These are phyloP conservation scores for Menidia menidia DNA, from an alignment of 2,797 vertebrate species.

Conservation along the genomic window DNA sequence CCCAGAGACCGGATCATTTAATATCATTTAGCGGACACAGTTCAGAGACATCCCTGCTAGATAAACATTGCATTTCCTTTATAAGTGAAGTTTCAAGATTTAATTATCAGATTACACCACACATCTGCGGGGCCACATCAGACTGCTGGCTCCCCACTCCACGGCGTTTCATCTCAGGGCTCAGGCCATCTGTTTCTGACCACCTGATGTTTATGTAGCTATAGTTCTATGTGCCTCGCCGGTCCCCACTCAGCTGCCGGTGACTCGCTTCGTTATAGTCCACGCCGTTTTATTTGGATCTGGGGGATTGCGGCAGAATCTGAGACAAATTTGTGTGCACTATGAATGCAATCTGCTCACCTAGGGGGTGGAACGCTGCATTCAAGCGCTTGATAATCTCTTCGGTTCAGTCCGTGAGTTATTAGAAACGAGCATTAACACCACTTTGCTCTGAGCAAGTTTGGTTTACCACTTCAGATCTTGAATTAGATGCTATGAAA, in stretches of 20 bases:
- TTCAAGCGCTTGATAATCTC: slow-evolving; percentile 2
- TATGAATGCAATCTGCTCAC: neutral
- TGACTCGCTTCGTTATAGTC: neutral
- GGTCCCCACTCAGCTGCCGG: neutral
- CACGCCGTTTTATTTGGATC: neutral
- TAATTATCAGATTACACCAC: slow-evolving; percentile 35
- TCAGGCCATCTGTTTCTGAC: neutral
- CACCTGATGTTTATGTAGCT: slow-evolving; percentile 4
- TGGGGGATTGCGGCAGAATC: neutral
- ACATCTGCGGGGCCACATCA: slow-evolving; percentile 22
- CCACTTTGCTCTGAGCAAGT: slow-evolving; percentile 1
- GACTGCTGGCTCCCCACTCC: neutral
- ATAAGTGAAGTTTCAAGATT: slow-evolving; percentile 25
- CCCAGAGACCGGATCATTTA: slow-evolving; percentile 41
- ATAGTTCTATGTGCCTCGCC: neutral
- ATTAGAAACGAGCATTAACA: neutral
- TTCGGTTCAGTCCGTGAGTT: slow-evolving; percentile 12
- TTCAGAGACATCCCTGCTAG: slow-evolving; percentile 25
- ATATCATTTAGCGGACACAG: slow-evolving; percentile 47
- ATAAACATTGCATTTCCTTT: slow-evolving; percentile 39
- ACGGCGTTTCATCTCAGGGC: slow-evolving; percentile 10
- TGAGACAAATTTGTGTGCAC: neutral
- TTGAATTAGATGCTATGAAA: neutral
- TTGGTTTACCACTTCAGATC: neutral
- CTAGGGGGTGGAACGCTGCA: neutral